Base-by-base conservation (phyloP, 2,797 vertebrate species). In the Rhyacichthys aspro region DNA sequence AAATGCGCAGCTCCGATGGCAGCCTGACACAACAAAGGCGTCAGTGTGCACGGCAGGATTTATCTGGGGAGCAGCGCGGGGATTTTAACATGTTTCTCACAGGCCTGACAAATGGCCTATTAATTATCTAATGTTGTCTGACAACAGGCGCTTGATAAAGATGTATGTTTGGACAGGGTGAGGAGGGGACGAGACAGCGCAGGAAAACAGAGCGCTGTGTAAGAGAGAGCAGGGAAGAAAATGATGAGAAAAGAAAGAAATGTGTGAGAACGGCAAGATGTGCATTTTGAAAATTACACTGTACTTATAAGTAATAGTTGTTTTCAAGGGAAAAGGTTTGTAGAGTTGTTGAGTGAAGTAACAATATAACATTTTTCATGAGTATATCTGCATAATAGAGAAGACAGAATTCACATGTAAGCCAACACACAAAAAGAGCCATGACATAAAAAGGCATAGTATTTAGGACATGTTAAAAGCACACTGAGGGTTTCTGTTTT, bases 101-200 rank as follows among this genome's bases (percentile, higher is more conserved):
- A 93, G 93, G 94, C 94, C 91, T 98, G 96, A 99, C 97, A 99
- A 99, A 98, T 98, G 95, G 95, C 95, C 96, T 98, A 99, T 98
- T 99, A 99, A 99, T 98, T 98, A 98, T 99, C 96, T 98, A 97
- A 98, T 98, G 96, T 96, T 97, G 96, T 97, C 96, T 98, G 98
- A 98, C 96, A 99, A 98, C 94, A 97, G 94, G 90, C 90, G 89
- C 95, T 95, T 98, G 98, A 99, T 98, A 99, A 98, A 99, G 97
- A 98, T 95, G 95, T 98, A 98, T 99, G 96, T 92, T 96, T 95
- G 80, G 82, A 88, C 79, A 84, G 82, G 86, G 83, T 72, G 70
- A 81, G 82, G 86, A 86, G 82, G 73, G 78, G 76, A 81, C 58
- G 60, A 79, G 63, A 73, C 59, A 37, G 67, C 39, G 19, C 42